Evolutionary conservation across 2,113 vertebrate genomes (phyloP), one percentile per base, ranked within the genome.

Genomic region (Myocastor coypus): DNA sequence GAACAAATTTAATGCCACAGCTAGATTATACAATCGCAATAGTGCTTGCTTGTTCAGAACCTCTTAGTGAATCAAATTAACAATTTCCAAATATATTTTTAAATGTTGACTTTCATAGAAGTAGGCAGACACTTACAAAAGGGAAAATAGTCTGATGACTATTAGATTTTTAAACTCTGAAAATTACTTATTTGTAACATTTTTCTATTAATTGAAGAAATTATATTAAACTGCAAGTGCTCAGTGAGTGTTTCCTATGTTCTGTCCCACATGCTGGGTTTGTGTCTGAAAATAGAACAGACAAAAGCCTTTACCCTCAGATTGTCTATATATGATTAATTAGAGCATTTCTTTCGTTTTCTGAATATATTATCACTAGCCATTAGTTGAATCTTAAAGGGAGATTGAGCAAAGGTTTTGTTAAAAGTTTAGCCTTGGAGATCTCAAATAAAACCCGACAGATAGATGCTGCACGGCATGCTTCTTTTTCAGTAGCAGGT

Each of bases 141-240:
- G 1, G 5, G 5, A 92, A 87, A 83, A 88, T 40, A 75, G 20
- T 30, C 12, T 46, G 61, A 8, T 52, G 22, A 73, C 20, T 66
- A n/a, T 28, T 46, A 24, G 37, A 71, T 71, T 83, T 59, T 73
- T 59, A 68, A 68, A 71, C 12, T 22, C 22, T 85, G 3, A 83
- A 93, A 89, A 71, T 59, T 86, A 82, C 40, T 77, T 95, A 78
- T 64, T 82, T 46, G 12, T 52, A 86, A 50, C 2, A 66, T 83
- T 92, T 92, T 20, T 80, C 24, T 87, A 71, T 86, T 83, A 92
- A 34, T 34, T 64, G n/a, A 94, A 87, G 77, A 89, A 61, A 61
- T 30, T 26, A 61, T 80, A 42, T 55, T 83, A 20, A 84, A n/a
- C 14, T 6, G 42, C 88, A 71, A 46, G 28, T 37, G 66, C 17